Conservation (phyloP, 2,888 invertebrate species). For the Augochlorella aurata region DNA sequence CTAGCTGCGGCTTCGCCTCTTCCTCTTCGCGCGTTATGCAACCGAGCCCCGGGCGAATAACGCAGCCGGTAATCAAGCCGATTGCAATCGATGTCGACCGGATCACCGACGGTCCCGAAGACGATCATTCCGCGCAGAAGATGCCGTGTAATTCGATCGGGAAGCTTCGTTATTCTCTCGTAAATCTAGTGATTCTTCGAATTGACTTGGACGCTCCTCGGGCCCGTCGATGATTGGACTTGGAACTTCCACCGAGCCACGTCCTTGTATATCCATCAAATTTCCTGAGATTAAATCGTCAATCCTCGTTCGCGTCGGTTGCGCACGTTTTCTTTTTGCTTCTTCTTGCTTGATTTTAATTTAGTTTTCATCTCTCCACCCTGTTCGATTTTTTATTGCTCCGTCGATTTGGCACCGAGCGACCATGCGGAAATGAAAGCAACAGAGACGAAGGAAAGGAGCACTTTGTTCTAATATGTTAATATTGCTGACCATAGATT, state of each 20-base stretch:
- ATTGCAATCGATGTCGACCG: conserved; percentile 23
- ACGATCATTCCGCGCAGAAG: not conserved
- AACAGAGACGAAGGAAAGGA: no score
- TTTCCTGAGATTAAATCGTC: not conserved
- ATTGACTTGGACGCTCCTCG: not conserved
- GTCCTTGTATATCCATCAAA: not conserved
- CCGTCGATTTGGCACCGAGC: no score
- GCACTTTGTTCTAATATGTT: no score
- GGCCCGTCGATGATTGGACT: not conserved
- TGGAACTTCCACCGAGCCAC: not conserved
- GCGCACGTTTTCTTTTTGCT: not conserved
- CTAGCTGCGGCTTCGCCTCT: conserved; percentile 34
- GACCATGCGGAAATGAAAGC: no score
- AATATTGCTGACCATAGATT: no score
- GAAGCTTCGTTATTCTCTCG: conserved; percentile 11
- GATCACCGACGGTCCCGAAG: not conserved
- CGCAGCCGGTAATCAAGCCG: conserved; percentile 32
- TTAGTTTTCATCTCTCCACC: no score
- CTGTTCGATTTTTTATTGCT: not conserved
- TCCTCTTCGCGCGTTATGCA: conserved; percentile 34
- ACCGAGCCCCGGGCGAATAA: conserved; percentile 27
- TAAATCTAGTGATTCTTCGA: not conserved
- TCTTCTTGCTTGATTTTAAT: not conserved
- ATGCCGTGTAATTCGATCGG: conserved; percentile 13
- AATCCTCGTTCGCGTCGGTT: not conserved